Base-by-base conservation (phyloP, 2,113 vertebrate species). In the Notarius lentiginosus region DNA sequence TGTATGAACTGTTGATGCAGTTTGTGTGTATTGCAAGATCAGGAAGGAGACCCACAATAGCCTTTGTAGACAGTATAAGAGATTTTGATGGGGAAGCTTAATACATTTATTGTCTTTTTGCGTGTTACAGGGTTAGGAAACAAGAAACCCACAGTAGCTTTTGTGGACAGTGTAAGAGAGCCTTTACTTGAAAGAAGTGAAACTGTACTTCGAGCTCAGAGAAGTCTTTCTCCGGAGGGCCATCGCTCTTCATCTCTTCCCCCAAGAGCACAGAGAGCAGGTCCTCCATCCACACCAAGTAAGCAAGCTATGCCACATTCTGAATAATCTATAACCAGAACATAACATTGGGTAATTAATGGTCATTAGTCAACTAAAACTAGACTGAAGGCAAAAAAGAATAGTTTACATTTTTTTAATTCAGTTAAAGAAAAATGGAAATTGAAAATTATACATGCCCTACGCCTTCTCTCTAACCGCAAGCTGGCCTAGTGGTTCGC, bases 211-310 rank as follows among this genome's bases (percentile, higher is more conserved):
- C 95, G 94, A 91, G 94, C 93, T 1, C 97, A 95, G 93, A 94
- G 96, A 79, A 95, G 95, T 89, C 92, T 93, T 87, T 96, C 96
- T 41, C 96, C 96, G 2, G 94, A 94, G 51, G 93, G 96, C 9
- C 96, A 97, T 91, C 94, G 98, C 61, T 99, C 98, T 0, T 98
- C 98, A 0, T 99, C 98, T 60, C 94, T 99, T 72, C 98, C 98
- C 77, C 97, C 98, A 86, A 92, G 96, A 5, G 95, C 91, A 88
- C 96, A 97, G 55, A 95, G 95, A 91, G 82, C 92, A 79, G 92
- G 41, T 4, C 89, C 91, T 66, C 7, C 91, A 12, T 68, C 92
- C 4, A 95, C 95, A 63, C 97, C 97, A 84, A 96, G 98, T 99
- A 95, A 89, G 96, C 88, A 27, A 22, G 49, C 22, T 22, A 51